phyloP scores from a whole-genome alignment of 2,888 invertebrate species.

The Nephrocerus scutellatus region DNA sequence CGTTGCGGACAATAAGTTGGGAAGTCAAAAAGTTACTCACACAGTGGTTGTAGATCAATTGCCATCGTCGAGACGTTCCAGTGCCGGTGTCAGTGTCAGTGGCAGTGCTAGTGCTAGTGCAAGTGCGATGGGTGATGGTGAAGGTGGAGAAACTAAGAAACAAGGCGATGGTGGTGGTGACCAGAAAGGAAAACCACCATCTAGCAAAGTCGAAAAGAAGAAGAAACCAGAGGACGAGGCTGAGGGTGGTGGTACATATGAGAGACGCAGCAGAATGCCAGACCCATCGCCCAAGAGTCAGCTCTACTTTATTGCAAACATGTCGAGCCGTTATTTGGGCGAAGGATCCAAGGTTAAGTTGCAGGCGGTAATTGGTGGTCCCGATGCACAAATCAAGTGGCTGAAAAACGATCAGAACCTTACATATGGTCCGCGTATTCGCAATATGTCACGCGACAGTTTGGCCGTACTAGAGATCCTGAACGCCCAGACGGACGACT shows the following conservation, averaged over 20 bases:
- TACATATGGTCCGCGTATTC: constrained; percentile 38
- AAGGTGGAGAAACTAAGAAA: constrained; percentile 19
- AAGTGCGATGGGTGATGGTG: constrained; percentile 35
- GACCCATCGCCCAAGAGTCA: constrained; percentile 48
- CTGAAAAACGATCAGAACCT: constrained; percentile 58
- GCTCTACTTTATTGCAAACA: constrained; percentile 42
- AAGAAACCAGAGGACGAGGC: constrained; percentile 31
- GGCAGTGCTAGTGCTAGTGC: constrained; percentile 37
- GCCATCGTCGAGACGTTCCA: constrained; percentile 42
- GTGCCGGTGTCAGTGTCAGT: constrained; percentile 30
- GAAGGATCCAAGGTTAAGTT: constrained; percentile 70
- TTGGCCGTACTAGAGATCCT: constrained; percentile 67
- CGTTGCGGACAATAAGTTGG: constrained; percentile 64
- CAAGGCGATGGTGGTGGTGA: constrained; percentile 21
- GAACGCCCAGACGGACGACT: constrained; percentile 60
- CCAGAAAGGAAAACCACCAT: constrained; percentile 14
- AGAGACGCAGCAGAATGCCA: constrained; percentile 49
- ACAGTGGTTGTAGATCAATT: constrained; percentile 51
- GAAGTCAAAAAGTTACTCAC: constrained; percentile 67
- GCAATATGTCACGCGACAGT: constrained; percentile 53
- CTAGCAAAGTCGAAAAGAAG: constrained; percentile 24
- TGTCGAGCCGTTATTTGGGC: constrained; percentile 44
- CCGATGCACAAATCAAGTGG: constrained; percentile 68
- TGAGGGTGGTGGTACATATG: constrained; percentile 49
- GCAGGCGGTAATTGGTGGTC: constrained; percentile 69